Conservation (phyloP, 2,113 vertebrate genomes). For the Urocitellus parryii region DNA sequence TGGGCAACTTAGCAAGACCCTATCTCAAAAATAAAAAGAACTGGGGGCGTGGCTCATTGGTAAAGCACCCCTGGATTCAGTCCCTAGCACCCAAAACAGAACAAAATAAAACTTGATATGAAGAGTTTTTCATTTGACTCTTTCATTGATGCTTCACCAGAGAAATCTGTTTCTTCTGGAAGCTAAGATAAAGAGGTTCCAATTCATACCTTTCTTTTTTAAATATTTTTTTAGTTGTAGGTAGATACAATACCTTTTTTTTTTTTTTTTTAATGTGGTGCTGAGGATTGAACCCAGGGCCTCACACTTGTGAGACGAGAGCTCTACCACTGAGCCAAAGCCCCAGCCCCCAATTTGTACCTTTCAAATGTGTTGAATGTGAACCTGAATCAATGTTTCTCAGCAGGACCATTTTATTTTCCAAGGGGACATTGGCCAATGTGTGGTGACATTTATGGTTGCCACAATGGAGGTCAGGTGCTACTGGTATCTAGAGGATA, state of each 20-base stretch:
- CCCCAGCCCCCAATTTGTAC: background rate
- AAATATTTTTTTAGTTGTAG: no score
- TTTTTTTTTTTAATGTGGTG: no score
- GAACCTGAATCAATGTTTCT: background rate
- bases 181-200: background rate
- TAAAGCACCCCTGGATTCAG: no score
- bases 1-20: no score
- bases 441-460: background rate
- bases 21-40: no score
- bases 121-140: background rate
- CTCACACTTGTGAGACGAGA: no score
- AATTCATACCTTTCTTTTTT: background rate
- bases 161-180: background rate
- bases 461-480: background rate
- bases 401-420: background rate
- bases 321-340: no score
- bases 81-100: no score
- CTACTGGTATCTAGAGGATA: background rate
- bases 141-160: background rate
- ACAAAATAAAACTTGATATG: background rate
- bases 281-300: no score
- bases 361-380: background rate
- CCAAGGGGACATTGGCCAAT: background rate
- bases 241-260: no score
- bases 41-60: no score